Evolutionary conservation across 2,797 vertebrate species (phyloP).

Genomic region (Otolemur crassicaudatus): DNA sequence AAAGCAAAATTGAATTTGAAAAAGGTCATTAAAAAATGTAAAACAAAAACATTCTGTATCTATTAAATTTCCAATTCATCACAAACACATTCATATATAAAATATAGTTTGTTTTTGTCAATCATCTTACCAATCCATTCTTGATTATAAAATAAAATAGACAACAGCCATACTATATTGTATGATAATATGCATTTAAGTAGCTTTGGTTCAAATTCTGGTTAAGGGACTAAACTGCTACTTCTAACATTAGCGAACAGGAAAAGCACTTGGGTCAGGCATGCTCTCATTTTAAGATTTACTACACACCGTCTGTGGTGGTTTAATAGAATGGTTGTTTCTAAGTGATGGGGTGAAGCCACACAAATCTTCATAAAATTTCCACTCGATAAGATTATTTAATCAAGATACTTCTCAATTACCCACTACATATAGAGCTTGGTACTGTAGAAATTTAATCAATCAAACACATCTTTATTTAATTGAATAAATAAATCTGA

Average conservation of each 20-base stretch:
- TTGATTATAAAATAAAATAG: conserved; percentile 72
- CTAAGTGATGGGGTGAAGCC: conserved; percentile 4
- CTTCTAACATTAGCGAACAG: conserved; percentile 49
- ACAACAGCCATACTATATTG: conserved; percentile 57
- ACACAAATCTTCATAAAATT: conserved; percentile 28
- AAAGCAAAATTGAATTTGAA: conserved; percentile 58
- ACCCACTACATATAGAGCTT: not conserved
- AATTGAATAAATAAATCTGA: not conserved
- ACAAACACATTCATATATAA: conserved; percentile 62
- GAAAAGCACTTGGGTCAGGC: not conserved
- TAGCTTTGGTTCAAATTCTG: conserved; percentile 22
- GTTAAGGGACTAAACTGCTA: conserved; percentile 46
- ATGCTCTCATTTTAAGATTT: not conserved
- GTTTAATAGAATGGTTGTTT: not conserved
- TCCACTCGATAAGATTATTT: not conserved
- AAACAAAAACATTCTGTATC: conserved; percentile 60
- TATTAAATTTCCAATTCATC: conserved; percentile 66
- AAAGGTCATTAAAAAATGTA: conserved; percentile 72
- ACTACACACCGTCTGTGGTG: not conserved
- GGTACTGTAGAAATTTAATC: not conserved
- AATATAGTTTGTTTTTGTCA: conserved; percentile 69
- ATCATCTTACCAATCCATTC: conserved; percentile 67
- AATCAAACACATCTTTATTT: not conserved
- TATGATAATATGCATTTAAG: conserved; percentile 48
- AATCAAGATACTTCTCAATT: conserved; percentile 10